Conservation (phyloP, 2,113 vertebrate species). For the Xenopus laevis region DNA sequence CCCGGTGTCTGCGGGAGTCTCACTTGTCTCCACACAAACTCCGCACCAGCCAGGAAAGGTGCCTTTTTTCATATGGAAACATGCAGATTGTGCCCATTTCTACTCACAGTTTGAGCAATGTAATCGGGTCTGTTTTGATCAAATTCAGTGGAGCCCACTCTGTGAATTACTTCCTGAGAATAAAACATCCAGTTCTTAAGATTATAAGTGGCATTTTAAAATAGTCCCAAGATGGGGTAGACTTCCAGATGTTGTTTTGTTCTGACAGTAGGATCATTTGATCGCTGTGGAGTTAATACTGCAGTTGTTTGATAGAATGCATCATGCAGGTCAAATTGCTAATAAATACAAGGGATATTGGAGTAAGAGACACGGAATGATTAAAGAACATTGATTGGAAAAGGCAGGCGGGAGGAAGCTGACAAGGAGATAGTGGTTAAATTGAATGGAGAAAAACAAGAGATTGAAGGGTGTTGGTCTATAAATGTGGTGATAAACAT, state of each 20-base stretch:
- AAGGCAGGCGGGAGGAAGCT: slow-evolving; percentile 31
- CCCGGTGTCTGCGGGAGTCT: too few relatives aligned
- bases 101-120: too few relatives aligned
- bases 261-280: neutral
- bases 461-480: slow-evolving; percentile 28
- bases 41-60: too few relatives aligned
- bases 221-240: too few relatives aligned
- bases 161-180: neutral
- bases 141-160: too few relatives aligned
- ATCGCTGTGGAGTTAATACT: neutral
- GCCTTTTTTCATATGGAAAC: too few relatives aligned
- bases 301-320: slow-evolving; percentile 3
- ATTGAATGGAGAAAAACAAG: slow-evolving; percentile 32
- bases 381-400: slow-evolving; percentile 30
- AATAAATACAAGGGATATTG: slow-evolving; percentile 36
- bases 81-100: too few relatives aligned
- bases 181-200: too few relatives aligned
- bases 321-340: slow-evolving; percentile 12
- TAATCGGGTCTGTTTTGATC: too few relatives aligned
- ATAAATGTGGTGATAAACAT: slow-evolving; percentile 35
- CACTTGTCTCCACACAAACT: too few relatives aligned
- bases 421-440: slow-evolving; percentile 30
- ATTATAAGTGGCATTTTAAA: neutral
- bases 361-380: slow-evolving; percentile 35
- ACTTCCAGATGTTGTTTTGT: neutral